A percentile compares a stretch with the other conserved stretches of the same genome.
phyloP scores from a whole-genome alignment of 2,888 invertebrate genomes.

The Drosophila pseudotalamancana region DNA sequence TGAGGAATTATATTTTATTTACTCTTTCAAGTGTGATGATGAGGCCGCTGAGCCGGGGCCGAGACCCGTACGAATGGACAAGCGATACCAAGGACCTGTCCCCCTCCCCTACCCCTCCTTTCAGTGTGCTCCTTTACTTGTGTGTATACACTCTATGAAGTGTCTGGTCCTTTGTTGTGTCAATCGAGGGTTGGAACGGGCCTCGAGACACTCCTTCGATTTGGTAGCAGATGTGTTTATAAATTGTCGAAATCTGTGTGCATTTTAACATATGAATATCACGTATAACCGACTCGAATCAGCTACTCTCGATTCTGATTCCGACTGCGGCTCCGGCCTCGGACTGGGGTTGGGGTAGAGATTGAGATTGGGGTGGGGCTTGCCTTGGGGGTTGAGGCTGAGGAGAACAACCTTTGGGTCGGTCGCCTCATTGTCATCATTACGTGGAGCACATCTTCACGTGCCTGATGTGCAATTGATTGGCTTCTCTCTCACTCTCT shows the following conservation, averaged over 20 bases:
- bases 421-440: conserved; percentile 55
- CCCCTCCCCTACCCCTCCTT: conserved; percentile 5
- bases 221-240: conserved; percentile 74
- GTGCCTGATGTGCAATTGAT: conserved; percentile 37
- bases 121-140: neutral
- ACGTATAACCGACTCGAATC: conserved; percentile 40
- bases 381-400: too few relatives aligned
- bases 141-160: conserved; percentile 32
- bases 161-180: conserved; percentile 43
- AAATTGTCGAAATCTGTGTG: conserved; percentile 78
- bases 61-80: conserved; percentile 36
- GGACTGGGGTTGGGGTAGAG: neutral
- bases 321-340: neutral
- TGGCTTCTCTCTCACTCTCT: conserved; percentile 4
- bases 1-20: conserved; percentile 81
- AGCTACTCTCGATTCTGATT: too few relatives aligned
- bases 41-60: conserved; percentile 61
- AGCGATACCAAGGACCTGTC: conserved; percentile 38
- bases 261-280: conserved; percentile 72
- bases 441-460: conserved; percentile 25
- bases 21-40: conserved; percentile 80
- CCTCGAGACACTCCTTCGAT: conserved; percentile 68
- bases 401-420: conserved; percentile 39
- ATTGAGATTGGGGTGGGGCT: too few relatives aligned
- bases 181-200: conserved; percentile 62